Conservation (phyloP, 1,140 invertebrate genomes). For the Cyclargus thomasi region DNA sequence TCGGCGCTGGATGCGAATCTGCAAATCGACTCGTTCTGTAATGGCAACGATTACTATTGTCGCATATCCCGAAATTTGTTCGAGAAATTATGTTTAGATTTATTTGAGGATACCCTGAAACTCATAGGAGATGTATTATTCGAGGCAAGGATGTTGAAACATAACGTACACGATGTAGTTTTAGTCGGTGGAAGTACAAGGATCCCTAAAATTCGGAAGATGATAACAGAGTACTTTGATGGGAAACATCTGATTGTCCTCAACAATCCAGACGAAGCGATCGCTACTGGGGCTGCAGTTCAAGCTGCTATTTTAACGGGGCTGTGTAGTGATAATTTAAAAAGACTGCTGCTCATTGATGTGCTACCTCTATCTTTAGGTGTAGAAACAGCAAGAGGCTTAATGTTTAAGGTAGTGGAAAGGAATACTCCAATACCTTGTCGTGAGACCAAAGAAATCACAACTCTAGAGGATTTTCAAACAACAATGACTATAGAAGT, state of each 20-base stretch:
- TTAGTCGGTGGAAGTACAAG: slow-evolving; percentile 83
- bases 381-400: slow-evolving; percentile 76
- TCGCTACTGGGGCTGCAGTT: slow-evolving; percentile 71
- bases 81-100: slow-evolving; percentile 73
- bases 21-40: slow-evolving; percentile 85
- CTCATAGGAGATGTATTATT: slow-evolving; percentile 69
- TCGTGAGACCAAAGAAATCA: slow-evolving; percentile 45
- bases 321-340: slow-evolving; percentile 65
- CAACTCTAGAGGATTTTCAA: slow-evolving; percentile 55
- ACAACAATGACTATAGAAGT: slow-evolving; percentile 53
- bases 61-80: slow-evolving; percentile 55
- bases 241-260: slow-evolving; percentile 61
- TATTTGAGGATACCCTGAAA: slow-evolving; percentile 63
- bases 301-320: slow-evolving; percentile 70
- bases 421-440: slow-evolving; percentile 82
- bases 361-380: slow-evolving; percentile 77
- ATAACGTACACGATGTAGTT: slow-evolving; percentile 80
- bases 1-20: slow-evolving; percentile 84
- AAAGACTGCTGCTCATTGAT: slow-evolving; percentile 72
- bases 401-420: slow-evolving; percentile 80
- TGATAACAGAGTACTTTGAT: slow-evolving; percentile 65
- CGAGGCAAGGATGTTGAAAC: slow-evolving; percentile 80
- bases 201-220: slow-evolving; percentile 73
- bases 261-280: slow-evolving; percentile 72
- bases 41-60: slow-evolving; percentile 60